Conservation (phyloP, 2,888 invertebrate genomes). For the Lycophotia porphyrea region DNA sequence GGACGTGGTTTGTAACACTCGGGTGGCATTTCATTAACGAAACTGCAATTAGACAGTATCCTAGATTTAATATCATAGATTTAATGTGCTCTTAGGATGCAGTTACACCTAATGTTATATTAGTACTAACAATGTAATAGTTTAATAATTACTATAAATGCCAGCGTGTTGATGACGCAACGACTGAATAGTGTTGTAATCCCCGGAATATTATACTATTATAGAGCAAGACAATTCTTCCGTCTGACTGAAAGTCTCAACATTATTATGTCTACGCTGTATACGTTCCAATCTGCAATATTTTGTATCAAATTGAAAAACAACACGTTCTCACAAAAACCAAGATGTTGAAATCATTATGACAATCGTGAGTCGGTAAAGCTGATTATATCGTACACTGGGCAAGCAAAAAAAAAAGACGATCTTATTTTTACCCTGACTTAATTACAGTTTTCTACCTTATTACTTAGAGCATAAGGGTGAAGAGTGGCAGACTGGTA, state of each 20-base stretch:
- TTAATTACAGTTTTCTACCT: not conserved
- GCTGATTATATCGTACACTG: not conserved
- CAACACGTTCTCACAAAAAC: slow-evolving; percentile 16
- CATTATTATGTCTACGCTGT: slow-evolving; percentile 42
- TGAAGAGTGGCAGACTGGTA: not conserved
- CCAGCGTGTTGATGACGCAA: slow-evolving; percentile 63
- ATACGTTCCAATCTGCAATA: slow-evolving; percentile 39
- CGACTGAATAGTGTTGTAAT: slow-evolving; percentile 70
- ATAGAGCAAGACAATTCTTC: slow-evolving; percentile 53
- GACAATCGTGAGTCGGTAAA: not conserved
- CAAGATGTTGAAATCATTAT: not conserved
- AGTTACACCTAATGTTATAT: slow-evolving; percentile 35
- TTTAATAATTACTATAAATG: slow-evolving; percentile 55
- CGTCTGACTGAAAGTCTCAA: slow-evolving; percentile 62
- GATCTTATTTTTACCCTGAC: not conserved
- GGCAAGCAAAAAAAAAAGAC: not conserved
- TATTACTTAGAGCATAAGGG: no score
- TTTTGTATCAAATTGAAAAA: slow-evolving; percentile 6
- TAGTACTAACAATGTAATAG: slow-evolving; percentile 46
- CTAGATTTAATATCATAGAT: slow-evolving; percentile 51
- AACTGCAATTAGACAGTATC: slow-evolving; percentile 37
- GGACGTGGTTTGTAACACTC: slow-evolving; percentile 27
- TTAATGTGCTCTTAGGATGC: slow-evolving; percentile 44
- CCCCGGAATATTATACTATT: slow-evolving; percentile 50
- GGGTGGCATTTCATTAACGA: slow-evolving; percentile 57